phyloP scores from a whole-genome alignment of 2,797 vertebrate species.

The Trachurus trachurus region DNA sequence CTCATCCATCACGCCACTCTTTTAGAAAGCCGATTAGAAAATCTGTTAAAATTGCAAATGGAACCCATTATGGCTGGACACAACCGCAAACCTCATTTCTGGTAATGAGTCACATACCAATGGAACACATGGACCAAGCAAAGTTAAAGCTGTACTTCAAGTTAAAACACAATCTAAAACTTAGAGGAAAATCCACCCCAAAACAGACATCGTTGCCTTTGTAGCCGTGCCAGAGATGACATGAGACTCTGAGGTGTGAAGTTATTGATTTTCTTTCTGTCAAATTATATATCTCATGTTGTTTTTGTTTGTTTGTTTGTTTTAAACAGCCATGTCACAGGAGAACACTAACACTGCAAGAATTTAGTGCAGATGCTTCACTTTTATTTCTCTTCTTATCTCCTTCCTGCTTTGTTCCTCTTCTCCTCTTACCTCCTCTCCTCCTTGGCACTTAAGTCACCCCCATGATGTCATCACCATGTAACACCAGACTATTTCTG shows the following conservation, averaged over 20 bases:
- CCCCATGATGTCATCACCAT: slow-evolving; percentile 52
- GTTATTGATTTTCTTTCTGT: too few relatives aligned
- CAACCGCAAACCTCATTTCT: slow-evolving; percentile 49
- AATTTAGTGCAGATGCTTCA: not conserved
- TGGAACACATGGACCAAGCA: slow-evolving; percentile 59
- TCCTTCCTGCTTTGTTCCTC: not conserved
- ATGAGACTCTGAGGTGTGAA: too few relatives aligned
- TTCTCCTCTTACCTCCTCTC: not conserved
- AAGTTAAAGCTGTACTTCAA: slow-evolving; percentile 11
- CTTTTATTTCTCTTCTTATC: not conserved
- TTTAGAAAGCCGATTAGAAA: slow-evolving; percentile 41
- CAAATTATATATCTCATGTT: too few relatives aligned
- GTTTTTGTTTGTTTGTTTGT: too few relatives aligned
- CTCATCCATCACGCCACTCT: slow-evolving; percentile 29
- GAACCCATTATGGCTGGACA: slow-evolving; percentile 53
- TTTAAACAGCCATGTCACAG: too few relatives aligned
- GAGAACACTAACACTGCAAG: not conserved
- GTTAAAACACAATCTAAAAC: slow-evolving; percentile 9
- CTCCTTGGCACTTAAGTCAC: slow-evolving; percentile 12
- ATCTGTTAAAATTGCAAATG: slow-evolving; percentile 62
- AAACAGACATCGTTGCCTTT: too few relatives aligned
- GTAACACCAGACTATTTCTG: slow-evolving; percentile 53
- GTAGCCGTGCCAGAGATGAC: too few relatives aligned
- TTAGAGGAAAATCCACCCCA: not conserved
- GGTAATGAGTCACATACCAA: slow-evolving; percentile 59